Evolutionary conservation across 2,888 invertebrate genomes (phyloP).

Genomic region (Orchesellides sinensis): DNA sequence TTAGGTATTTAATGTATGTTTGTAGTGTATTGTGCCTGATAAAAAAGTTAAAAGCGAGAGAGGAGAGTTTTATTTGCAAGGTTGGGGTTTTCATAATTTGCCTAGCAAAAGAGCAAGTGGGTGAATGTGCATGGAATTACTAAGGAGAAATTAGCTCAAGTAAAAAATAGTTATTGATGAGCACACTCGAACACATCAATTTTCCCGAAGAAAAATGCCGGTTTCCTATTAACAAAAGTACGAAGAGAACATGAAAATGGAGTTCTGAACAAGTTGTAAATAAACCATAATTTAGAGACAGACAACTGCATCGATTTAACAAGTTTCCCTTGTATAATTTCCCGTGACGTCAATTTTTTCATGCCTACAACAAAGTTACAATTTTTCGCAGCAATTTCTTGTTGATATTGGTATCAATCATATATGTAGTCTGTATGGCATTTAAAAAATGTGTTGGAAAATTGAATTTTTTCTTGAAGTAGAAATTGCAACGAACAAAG

Average conservation of each 20-base stretch:
- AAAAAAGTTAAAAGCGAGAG: no score
- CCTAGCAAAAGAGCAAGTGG: slow-evolving; percentile 2
- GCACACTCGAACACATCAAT: slow-evolving; percentile 27
- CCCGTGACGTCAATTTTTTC: slow-evolving; percentile 32
- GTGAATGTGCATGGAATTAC: not conserved
- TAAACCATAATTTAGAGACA: slow-evolving; percentile 41
- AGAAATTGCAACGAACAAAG: no score
- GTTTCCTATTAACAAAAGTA: slow-evolving; percentile 6
- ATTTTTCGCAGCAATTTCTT: no score
- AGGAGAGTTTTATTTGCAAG: not conserved
- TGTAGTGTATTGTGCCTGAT: not conserved
- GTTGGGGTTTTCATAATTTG: not conserved
- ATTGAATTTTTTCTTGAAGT: no score
- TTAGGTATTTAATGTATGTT: not conserved
- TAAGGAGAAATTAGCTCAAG: not conserved
- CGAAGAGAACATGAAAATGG: slow-evolving; percentile 8
- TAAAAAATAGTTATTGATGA: slow-evolving; percentile 26
- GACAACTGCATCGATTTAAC: slow-evolving; percentile 44
- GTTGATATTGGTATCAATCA: no score
- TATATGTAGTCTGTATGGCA: no score
- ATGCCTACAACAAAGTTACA: no score
- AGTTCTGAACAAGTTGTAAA: slow-evolving; percentile 27
- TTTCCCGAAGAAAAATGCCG: slow-evolving; percentile 19
- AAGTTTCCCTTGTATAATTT: slow-evolving; percentile 25
- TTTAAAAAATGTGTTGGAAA: no score